phyloP scores from a whole-genome alignment of 2,113 vertebrate genomes.

The Microtus oregoni region DNA sequence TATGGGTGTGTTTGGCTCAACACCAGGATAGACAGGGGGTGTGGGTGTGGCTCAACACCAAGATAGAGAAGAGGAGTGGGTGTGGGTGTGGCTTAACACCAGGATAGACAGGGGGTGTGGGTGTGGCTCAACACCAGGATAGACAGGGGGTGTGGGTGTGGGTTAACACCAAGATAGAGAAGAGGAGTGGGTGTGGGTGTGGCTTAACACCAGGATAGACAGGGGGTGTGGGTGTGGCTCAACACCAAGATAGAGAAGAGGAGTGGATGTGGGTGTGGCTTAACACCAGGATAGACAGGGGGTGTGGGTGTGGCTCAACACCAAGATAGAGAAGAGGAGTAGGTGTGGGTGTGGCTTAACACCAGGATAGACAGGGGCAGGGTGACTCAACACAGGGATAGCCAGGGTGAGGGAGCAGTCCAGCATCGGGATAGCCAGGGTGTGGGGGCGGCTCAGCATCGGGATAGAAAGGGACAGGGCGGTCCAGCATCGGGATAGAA shows the following conservation, averaged over 20 bases:
- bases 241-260: background rate
- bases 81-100: background rate
- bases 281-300: background rate
- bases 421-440: background rate
- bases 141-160: background rate
- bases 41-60: background rate
- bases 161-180: background rate
- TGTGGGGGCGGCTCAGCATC: rapidly evolving
- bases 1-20: background rate
- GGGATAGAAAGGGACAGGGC: too few relatives aligned
- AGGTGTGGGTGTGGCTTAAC: rapidly evolving
- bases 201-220: background rate
- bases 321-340: too few relatives aligned
- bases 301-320: too few relatives aligned
- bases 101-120: too few relatives aligned
- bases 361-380: too few relatives aligned
- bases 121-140: background rate
- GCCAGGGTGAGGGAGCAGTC: too few relatives aligned
- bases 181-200: rapidly evolving
- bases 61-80: too few relatives aligned
- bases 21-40: background rate
- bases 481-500: too few relatives aligned
- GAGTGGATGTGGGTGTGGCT: too few relatives aligned
- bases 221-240: background rate
- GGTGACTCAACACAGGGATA: too few relatives aligned